phyloP scores from a whole-genome alignment of 2,888 invertebrate species.

The Acheta domesticus region DNA sequence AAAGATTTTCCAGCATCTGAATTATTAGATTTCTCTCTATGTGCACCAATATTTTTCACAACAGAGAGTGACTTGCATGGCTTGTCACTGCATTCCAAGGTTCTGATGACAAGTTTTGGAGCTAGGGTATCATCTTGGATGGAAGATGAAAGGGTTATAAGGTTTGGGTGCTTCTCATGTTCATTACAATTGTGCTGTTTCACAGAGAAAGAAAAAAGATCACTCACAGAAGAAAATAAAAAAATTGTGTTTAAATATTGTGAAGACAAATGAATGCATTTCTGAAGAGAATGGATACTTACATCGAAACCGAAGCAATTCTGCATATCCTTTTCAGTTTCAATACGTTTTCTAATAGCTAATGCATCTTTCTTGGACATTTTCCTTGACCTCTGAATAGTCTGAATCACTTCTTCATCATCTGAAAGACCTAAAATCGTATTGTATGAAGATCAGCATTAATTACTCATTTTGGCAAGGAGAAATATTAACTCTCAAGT shows the following conservation, averaged over 20 bases:
- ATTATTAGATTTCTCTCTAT: not conserved
- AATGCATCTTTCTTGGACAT: slow-evolving; percentile 45
- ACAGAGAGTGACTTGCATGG: not conserved
- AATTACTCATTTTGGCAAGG: not conserved
- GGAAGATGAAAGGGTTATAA: not conserved
- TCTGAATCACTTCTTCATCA: slow-evolving; percentile 50
- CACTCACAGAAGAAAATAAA: not conserved
- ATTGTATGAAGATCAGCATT: not conserved
- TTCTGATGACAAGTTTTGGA: not conserved
- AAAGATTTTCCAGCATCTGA: not conserved
- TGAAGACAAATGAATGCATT: too few relatives aligned
- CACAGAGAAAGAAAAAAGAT: not conserved
- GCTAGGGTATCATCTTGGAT: not conserved
- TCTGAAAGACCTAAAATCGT: slow-evolving; percentile 46
- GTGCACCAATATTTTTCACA: not conserved
- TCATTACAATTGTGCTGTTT: not conserved
- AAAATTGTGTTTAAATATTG: too few relatives aligned
- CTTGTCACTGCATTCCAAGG: not conserved
- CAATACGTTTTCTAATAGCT: slow-evolving; percentile 48
- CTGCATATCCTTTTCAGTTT: slow-evolving; percentile 64
- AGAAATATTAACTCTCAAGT: not conserved
- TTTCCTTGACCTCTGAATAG: slow-evolving; percentile 46
- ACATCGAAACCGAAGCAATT: slow-evolving; percentile 80
- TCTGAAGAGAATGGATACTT: slow-evolving; percentile 42
- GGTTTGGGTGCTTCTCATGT: not conserved